Evolutionary conservation across 2,888 invertebrate genomes (phyloP), one percentile per base, ranked within the genome.

Genomic region (Lithosia quadra): DNA sequence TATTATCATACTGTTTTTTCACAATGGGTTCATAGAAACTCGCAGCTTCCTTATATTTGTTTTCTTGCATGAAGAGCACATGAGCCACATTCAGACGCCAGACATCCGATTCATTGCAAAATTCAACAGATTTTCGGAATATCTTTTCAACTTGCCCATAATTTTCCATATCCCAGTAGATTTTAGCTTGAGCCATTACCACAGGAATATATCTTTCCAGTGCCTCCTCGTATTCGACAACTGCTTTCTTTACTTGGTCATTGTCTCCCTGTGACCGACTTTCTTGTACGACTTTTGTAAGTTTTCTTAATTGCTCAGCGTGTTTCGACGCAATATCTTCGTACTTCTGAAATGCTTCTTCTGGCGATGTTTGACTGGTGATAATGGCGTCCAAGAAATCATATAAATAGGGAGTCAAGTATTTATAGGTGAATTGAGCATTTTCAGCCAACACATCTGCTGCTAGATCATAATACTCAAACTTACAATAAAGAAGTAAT

Each of bases 31-130:
- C 99, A 89, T 99, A 99, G 92, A 99, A 99, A 59, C 98, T 98
- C 0, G 99, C 98, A 0, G 99, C 98, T 93, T 99, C 99, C 88
- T 99, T 99, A 89, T 99, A 99, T 90, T 99, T 99, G 87, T 98
- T 99, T 88, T 99, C 99, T 92, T 99, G 99, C 99, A 99, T 99
- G 89, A 99, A 99, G 4, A 99, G 95, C 0, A 99, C 99, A 88
- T 99, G 99, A 0, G 99, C 99, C 0, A 99, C 99, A 88, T 99
- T 99, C 24, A 99, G 94, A 77, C 99, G 97, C 99, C 99, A 99
- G 0, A 97, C 97, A 82, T 99, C 99, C 83, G 99, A 98, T 86
- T 99, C 99, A 80, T 98, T 98, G 87, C 99, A 99, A 91, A 99
- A 99, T 89, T 99, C 99, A 0, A 98, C 99, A 70, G 99, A 99